These are phyloP conservation scores for Tipula lateralis DNA, from an alignment of 2,888 invertebrate genomes.

Conservation along the genomic window DNA sequence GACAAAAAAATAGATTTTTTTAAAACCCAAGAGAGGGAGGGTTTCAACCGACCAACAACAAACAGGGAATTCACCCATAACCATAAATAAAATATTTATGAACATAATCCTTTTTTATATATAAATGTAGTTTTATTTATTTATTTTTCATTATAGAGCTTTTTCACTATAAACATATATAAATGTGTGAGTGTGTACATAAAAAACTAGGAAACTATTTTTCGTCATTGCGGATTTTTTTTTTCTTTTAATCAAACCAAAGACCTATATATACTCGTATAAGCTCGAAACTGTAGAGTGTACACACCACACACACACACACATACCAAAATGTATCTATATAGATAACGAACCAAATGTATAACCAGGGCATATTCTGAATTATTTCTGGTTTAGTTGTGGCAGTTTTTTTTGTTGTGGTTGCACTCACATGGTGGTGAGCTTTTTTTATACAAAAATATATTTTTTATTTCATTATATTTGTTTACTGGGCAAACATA, in stretches of 20 bases:
- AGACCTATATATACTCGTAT: background rate
- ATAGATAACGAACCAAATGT: background rate
- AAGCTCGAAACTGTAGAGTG: background rate
- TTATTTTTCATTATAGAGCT: background rate
- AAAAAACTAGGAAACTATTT: background rate
- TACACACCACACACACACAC: background rate
- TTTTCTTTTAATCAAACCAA: background rate
- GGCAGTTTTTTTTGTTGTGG: background rate
- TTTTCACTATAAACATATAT: background rate
- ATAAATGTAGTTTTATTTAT: background rate
- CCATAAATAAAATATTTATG: slow-evolving; percentile 2
- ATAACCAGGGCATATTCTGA: background rate
- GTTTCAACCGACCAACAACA: background rate
- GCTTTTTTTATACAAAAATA: background rate
- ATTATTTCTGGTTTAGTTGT: background rate
- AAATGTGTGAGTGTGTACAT: background rate
- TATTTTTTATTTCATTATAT: background rate
- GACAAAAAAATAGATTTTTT: background rate
- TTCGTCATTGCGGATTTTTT: background rate
- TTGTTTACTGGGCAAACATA: background rate
- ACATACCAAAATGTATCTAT: background rate
- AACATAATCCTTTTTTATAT: background rate
- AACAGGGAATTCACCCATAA: background rate
- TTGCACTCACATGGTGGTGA: background rate
- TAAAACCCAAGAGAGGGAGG: background rate